Conservation (phyloP, 2,797 vertebrate species). For the Hemitrygon akajei region DNA sequence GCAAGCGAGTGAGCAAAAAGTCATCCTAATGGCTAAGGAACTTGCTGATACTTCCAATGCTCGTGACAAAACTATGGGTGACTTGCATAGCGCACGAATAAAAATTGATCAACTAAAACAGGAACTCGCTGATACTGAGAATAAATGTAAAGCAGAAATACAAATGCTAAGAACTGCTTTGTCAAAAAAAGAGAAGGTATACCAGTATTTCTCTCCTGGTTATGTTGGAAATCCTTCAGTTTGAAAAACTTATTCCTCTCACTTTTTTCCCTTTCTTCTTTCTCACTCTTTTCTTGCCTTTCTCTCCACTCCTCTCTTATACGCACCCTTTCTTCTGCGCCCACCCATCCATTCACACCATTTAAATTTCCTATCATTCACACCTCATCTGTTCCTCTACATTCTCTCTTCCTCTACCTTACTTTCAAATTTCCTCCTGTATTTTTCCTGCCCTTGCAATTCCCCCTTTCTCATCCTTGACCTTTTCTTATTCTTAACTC, state of each 20-base stretch:
- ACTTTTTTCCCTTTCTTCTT: not conserved
- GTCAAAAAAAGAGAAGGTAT: constrained; percentile 63
- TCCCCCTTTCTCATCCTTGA: too few species aligned
- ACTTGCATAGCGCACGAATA: constrained; percentile 80
- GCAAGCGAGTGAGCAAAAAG: constrained; percentile 83
- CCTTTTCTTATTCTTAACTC: too few species aligned
- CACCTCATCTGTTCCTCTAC: too few species aligned
- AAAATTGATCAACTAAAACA: constrained; percentile 78
- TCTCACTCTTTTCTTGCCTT: too few species aligned
- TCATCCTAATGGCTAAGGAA: constrained; percentile 76
- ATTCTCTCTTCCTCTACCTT: too few species aligned
- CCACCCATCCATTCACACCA: too few species aligned
- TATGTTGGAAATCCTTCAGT: not conserved
- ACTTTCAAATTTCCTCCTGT: too few species aligned
- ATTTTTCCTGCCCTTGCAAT: too few species aligned
- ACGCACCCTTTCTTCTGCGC: too few species aligned
- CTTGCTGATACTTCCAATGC: constrained; percentile 82
- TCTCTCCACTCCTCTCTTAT: too few species aligned
- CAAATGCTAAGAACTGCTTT: constrained; percentile 61
- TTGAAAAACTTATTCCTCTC: not conserved
- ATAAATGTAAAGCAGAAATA: constrained; percentile 60
- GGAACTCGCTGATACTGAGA: constrained; percentile 68
- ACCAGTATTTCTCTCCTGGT: not conserved
- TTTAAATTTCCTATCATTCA: too few species aligned
- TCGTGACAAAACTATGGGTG: constrained; percentile 86